Base-by-base conservation (phyloP, 2,113 vertebrate species). In the Pedetes capensis region DNA sequence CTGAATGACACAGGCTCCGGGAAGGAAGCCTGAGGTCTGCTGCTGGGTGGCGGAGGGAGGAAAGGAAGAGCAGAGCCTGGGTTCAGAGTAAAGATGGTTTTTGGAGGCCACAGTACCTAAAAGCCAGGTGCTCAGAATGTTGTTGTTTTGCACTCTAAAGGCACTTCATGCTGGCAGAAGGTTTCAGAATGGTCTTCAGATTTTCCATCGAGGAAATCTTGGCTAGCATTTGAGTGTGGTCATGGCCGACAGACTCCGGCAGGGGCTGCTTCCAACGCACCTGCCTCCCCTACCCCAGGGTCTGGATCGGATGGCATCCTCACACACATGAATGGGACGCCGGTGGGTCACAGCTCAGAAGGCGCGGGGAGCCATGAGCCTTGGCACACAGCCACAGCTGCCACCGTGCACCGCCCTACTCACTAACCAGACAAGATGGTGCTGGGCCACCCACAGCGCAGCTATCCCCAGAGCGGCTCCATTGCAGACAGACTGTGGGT, bases 1-100 rank as follows among this genome's bases (percentile, higher is more conserved):
- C 95, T 95, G 95, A 97, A 95, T 95, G 97, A 88, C 95, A 97
- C 3, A 27, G 89, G 87, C 79, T 79, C 82, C 0, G 18, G 42
- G 91, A 79, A 89, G 93, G 88, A 91, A 93, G 96, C 83, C 72
- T 68, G 76, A 71, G 92, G 76, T 87, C 44, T n/a, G 57, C 18
- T 53, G 68, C 49, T 66, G 37, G 57, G 79, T 69, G 64, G 74
- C 3, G 47, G 78, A 72, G 55, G 23, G 16, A 75, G 53, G 32
- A 51, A 25, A 47, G 16, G 42, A 11, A 22, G 29, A 20, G 32
- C 49, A 68, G 34, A 47, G 20, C 6, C 23, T n/a, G 63, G 68
- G 61, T 18, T 61, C 76, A 27, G 69, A 47, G 51, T 1, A 29
- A 1, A 44, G 47, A 68, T 89, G 61, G 37, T 95, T 86, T 76